Percentiles rank a stretch among this genome's conserved stretches.
Conservation (phyloP, 1,140 invertebrate species). For the Hypothenemus hampei region DNA sequence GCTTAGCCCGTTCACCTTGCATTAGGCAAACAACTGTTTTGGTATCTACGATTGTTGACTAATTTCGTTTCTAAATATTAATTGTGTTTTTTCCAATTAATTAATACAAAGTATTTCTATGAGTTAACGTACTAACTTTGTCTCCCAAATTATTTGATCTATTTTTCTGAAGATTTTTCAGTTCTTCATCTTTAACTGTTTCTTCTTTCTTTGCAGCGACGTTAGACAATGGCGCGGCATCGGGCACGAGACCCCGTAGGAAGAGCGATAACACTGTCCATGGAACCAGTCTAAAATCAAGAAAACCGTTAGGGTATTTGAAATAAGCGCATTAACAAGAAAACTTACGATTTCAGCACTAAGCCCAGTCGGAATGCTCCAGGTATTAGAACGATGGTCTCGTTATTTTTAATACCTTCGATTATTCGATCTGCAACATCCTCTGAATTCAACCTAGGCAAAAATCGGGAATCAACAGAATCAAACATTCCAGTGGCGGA, state of each 20-base stretch:
- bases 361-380: slow-evolving; percentile 61
- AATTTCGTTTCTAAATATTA: too few relatives aligned
- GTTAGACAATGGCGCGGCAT: slow-evolving; percentile 52
- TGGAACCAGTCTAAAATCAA: slow-evolving; percentile 60
- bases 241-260: slow-evolving; percentile 58
- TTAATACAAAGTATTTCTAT: too few relatives aligned
- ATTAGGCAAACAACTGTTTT: too few relatives aligned
- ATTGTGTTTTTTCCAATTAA: too few relatives aligned
- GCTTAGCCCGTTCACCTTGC: too few relatives aligned
- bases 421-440: slow-evolving; percentile 82
- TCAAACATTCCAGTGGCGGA: slow-evolving; percentile 92
- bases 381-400: slow-evolving; percentile 74
- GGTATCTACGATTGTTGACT: too few relatives aligned
- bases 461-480: slow-evolving; percentile 74
- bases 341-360: slow-evolving; percentile 62
- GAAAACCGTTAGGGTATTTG: background rate
- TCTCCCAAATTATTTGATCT: slow-evolving; percentile 15
- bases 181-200: background rate
- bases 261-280: slow-evolving; percentile 60
- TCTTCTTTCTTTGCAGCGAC: slow-evolving; percentile 10
- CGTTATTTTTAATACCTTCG: slow-evolving; percentile 74
- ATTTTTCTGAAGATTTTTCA: slow-evolving; percentile 4
- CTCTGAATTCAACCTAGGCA: slow-evolving; percentile 79
- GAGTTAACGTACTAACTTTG: slow-evolving; percentile 14
- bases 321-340: background rate